These are phyloP conservation scores for Hyppa rectilinea DNA, from an alignment of 2,888 invertebrate genomes.

Conservation along the genomic window DNA sequence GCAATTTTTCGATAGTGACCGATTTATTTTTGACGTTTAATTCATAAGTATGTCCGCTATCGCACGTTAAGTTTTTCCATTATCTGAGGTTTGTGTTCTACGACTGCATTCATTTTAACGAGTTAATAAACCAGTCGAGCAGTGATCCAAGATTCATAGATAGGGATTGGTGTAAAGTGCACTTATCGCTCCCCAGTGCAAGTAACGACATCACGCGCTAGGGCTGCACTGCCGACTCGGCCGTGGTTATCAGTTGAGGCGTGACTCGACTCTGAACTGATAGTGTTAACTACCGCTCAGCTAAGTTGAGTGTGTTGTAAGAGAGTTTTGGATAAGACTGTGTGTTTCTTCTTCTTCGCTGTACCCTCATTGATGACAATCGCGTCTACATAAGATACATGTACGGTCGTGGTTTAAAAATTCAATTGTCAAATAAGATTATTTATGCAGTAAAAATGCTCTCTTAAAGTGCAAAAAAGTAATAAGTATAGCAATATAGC, in stretches of 20 bases:
- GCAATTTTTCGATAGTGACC: not conserved
- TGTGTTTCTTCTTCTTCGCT: not conserved
- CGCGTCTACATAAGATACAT: not conserved
- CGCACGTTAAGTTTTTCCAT: not conserved
- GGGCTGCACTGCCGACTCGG: slow-evolving; percentile 8
- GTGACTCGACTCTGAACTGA: slow-evolving; percentile 47
- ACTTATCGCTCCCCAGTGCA: slow-evolving; percentile 29
- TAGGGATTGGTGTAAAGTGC: slow-evolving; percentile 51
- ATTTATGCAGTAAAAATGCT: too few species aligned
- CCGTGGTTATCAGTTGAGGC: slow-evolving; percentile 42
- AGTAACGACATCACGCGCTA: slow-evolving; percentile 54
- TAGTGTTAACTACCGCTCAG: not conserved
- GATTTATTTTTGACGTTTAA: slow-evolving; percentile 2
- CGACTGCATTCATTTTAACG: slow-evolving; percentile 17
- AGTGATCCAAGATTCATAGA: slow-evolving; percentile 30
- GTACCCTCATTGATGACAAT: not conserved
- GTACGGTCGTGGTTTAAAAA: too few species aligned
- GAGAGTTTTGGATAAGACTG: not conserved
- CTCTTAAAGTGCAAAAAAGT: too few species aligned
- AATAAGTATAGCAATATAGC: too few species aligned
- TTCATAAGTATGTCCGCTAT: not conserved
- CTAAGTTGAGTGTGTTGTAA: not conserved
- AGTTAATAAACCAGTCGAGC: slow-evolving; percentile 28
- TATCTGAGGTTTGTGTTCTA: not conserved
- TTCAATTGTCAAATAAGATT: too few species aligned